These are phyloP conservation scores for Linyphia triangularis DNA, from an alignment of 2,888 invertebrate genomes.

Conservation along the genomic window DNA sequence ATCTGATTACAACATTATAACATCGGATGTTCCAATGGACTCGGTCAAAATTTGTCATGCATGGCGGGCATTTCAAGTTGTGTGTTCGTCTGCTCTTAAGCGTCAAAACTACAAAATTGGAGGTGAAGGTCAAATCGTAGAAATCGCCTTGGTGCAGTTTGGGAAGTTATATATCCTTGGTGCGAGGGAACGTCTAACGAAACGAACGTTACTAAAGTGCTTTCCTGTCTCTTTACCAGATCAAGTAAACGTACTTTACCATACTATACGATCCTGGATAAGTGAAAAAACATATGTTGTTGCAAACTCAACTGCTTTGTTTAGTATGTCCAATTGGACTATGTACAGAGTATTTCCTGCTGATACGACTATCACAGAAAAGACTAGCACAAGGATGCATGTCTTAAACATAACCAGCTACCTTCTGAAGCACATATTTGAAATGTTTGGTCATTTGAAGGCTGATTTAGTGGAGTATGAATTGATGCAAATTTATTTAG, in stretches of 20 bases:
- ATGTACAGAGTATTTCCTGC: conserved; percentile 6
- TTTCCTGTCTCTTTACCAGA: conserved; percentile 9
- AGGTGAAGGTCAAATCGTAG: conserved; percentile 75
- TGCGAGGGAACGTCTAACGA: conserved; percentile 87
- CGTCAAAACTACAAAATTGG: conserved; percentile 70
- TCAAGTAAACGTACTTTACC: not conserved
- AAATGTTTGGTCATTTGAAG: conserved; percentile 65
- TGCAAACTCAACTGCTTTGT: conserved; percentile 21
- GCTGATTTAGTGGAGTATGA: conserved; percentile 84
- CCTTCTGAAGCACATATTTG: conserved; percentile 61
- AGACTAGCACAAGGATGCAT: conserved; percentile 20
- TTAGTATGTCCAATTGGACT: not conserved
- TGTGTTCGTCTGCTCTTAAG: conserved; percentile 45
- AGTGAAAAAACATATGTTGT: conserved; percentile 27
- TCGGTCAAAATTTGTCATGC: conserved; percentile 49
- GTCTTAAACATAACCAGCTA: conserved; percentile 46
- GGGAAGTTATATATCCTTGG: conserved; percentile 94
- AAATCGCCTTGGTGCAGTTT: conserved; percentile 85
- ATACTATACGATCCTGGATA: conserved; percentile 52
- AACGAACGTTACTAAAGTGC: conserved; percentile 87
- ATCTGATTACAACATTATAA: conserved; percentile 33
- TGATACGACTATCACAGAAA: conserved; percentile 3
- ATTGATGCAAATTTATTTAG: conserved; percentile 93
- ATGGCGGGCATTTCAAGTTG: conserved; percentile 65
- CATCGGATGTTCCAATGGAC: conserved; percentile 40